phyloP scores from a whole-genome alignment of 2,797 vertebrate genomes.

The Schizopygopsis pylzovi region DNA sequence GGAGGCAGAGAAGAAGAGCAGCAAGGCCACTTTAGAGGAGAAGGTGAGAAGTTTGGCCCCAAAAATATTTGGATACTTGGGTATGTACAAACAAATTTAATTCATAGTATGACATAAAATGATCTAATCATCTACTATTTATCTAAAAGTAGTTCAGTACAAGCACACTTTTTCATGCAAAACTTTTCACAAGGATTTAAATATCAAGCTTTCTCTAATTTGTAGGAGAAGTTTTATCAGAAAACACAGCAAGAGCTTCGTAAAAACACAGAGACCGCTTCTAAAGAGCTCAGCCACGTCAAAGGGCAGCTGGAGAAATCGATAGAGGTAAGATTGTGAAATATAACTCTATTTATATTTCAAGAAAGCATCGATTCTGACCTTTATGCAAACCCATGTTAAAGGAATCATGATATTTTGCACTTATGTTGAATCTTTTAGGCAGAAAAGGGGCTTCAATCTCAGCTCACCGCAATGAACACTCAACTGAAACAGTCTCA shows the following conservation, averaged over 20 bases:
- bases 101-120: background rate
- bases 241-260: slow-evolving; percentile 87
- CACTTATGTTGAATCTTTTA: slow-evolving; percentile 58
- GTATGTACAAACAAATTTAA: background rate
- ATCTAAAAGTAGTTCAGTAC: background rate
- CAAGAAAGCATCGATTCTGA: background rate
- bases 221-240: slow-evolving; percentile 87
- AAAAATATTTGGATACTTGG: background rate
- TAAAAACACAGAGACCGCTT: slow-evolving; percentile 77
- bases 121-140: background rate
- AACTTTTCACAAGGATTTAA: background rate
- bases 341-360: background rate
- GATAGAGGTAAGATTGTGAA: slow-evolving; percentile 79
- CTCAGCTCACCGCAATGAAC: slow-evolving; percentile 79
- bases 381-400: background rate
- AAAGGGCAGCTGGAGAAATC: slow-evolving; percentile 85
- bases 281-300: slow-evolving; percentile 83
- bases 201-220: background rate
- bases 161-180: background rate
- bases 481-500: slow-evolving; percentile 80
- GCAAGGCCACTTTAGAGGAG: slow-evolving; percentile 80
- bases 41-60: slow-evolving; percentile 75
- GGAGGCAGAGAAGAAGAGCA: slow-evolving; percentile 86
- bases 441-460: slow-evolving; percentile 83
- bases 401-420: background rate